A percentile compares a stretch with the other conserved stretches of the same genome.
Conservation (phyloP, 2,113 vertebrate species). For the Seriola quinqueradiata region DNA sequence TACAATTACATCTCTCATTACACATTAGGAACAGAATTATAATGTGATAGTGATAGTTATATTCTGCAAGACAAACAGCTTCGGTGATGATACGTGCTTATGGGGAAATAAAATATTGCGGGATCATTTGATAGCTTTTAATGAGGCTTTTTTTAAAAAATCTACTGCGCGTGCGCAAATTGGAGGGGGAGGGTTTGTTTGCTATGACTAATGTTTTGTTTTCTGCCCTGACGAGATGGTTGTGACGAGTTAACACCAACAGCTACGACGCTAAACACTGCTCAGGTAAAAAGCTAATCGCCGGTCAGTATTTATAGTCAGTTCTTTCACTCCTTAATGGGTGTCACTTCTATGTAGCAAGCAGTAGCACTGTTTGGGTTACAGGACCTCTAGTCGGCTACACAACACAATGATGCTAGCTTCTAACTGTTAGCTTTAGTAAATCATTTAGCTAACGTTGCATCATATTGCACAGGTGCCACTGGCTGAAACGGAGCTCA, state of each 20-base stretch:
- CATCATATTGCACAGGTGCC: no score
- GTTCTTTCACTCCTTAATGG: background rate
- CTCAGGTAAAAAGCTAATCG: conserved; percentile 39
- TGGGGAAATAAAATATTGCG: background rate
- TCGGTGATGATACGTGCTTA: no score
- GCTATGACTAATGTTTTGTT: conserved; percentile 37
- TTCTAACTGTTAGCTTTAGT: conserved; percentile 13
- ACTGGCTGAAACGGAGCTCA: background rate
- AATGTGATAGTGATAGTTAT: no score
- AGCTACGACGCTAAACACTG: background rate
- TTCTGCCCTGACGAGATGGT: conserved; percentile 23
- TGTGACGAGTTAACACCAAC: background rate
- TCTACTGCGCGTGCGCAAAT: conserved; percentile 53
- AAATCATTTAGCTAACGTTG: background rate
- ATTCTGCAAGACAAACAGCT: background rate
- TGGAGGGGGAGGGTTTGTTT: conserved; percentile 14
- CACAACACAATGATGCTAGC: conserved; percentile 22
- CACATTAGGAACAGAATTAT: no score
- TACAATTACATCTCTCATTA: conserved; percentile 25
- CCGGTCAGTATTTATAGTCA: background rate
- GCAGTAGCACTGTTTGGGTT: background rate
- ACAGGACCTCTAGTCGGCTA: background rate
- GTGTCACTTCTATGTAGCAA: background rate
- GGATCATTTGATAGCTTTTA: background rate
- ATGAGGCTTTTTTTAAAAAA: background rate